A percentile compares a stretch with the other conserved stretches of the same genome.
Evolutionary conservation across 2,113 vertebrate genomes (phyloP).

Genomic region (Geococcyx californianus): DNA sequence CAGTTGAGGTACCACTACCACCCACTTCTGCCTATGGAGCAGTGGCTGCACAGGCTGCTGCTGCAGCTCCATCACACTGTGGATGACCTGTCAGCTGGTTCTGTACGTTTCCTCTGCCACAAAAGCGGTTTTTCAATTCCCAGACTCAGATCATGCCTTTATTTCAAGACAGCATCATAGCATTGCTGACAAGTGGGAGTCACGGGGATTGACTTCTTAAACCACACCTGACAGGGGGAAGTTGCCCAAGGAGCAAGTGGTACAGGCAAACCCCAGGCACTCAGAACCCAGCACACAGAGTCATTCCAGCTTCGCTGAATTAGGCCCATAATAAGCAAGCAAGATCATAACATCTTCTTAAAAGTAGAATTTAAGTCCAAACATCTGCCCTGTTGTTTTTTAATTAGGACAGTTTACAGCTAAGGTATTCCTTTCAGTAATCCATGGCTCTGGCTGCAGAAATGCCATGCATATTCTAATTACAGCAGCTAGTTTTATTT

Average conservation of each 20-base stretch:
- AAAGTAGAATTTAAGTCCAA: conserved; percentile 37
- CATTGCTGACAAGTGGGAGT: not conserved
- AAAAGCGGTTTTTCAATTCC: not conserved
- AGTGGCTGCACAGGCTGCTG: not conserved
- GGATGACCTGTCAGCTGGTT: not conserved
- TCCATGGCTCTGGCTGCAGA: not conserved
- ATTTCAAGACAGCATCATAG: not conserved
- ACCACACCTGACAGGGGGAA: not conserved
- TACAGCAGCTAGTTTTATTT: conserved; percentile 53
- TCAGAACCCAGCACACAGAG: not conserved
- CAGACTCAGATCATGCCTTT: not conserved
- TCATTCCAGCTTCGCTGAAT: not conserved
- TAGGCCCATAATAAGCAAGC: not conserved
- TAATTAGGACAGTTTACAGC: conserved; percentile 27
- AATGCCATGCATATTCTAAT: conserved; percentile 34
- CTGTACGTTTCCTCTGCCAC: not conserved
- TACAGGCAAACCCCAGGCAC: not conserved
- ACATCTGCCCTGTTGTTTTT: conserved; percentile 38
- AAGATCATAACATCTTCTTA: conserved; percentile 6
- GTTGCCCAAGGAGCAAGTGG: not conserved
- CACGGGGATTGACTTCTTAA: not conserved
- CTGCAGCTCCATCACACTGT: fast-evolving
- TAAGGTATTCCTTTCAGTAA: conserved; percentile 10
- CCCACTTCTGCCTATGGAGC: not conserved
- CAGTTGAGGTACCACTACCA: not conserved